Percentiles rank a stretch among this genome's conserved stretches.
Conservation (phyloP, 2,113 vertebrate species). For the Lagopus leucura region DNA sequence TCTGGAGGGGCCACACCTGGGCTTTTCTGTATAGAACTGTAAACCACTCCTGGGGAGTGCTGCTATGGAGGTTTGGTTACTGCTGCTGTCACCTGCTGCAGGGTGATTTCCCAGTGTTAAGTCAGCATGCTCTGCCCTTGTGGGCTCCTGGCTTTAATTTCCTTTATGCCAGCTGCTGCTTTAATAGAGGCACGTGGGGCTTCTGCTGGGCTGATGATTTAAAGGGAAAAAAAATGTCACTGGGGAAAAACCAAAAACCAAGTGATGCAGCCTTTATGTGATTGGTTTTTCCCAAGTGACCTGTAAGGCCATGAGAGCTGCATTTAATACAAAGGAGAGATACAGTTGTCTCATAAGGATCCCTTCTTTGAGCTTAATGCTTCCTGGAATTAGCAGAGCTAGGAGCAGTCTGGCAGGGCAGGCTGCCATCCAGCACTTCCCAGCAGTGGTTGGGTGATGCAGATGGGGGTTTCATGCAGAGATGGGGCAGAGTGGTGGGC, state of each 20-base stretch:
- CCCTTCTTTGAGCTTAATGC: not conserved
- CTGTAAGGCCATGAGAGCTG: not conserved
- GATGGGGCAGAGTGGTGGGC: not conserved
- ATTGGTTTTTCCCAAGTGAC: not conserved
- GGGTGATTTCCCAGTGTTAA: not conserved
- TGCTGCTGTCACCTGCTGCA: not conserved
- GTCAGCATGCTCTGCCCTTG: not conserved
- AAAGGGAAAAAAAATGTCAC: not conserved
- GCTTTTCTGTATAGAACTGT: not conserved
- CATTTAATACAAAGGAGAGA: not conserved
- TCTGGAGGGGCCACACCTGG: not conserved
- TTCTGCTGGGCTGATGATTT: not conserved
- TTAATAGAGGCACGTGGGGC: not conserved
- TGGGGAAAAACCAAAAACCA: not conserved
- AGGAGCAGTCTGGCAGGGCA: not conserved
- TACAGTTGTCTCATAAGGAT: not conserved
- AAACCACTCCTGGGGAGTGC: not conserved
- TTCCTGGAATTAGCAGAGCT: not conserved
- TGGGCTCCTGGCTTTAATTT: not conserved
- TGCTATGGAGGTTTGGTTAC: not conserved
- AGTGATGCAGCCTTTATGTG: accelerated
- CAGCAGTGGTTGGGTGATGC: not conserved
- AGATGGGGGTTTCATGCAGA: not conserved
- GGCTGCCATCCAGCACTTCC: accelerated
- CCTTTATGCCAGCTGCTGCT: not conserved